These are phyloP conservation scores for Melanogrammus aeglefinus DNA, from an alignment of 2,797 vertebrate species.

Conservation along the genomic window DNA sequence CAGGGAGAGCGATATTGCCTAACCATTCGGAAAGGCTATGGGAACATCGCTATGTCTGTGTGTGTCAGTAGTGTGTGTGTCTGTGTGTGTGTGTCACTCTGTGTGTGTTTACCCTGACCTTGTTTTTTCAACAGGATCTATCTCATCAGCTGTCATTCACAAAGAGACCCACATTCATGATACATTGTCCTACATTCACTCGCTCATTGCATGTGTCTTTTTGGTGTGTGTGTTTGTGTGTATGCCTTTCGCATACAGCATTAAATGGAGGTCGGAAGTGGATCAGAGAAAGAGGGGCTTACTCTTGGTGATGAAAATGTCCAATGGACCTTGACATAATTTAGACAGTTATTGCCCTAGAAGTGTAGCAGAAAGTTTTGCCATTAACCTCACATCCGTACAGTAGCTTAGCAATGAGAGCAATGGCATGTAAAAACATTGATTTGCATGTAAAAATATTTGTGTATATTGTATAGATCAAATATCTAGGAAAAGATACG, in stretches of 20 bases:
- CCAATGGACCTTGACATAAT: neutral
- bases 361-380: neutral
- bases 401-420: neutral
- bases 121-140: conserved; percentile 46
- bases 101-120: conserved; percentile 35
- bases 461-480: neutral
- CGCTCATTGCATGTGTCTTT: neutral
- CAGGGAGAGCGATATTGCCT: conserved; percentile 62
- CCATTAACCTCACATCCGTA: neutral
- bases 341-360: neutral
- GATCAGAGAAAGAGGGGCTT: neutral
- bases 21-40: conserved; percentile 80
- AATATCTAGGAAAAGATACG: neutral
- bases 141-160: conserved; percentile 48
- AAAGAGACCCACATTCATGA: conserved; percentile 17
- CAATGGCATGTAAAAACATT: neutral
- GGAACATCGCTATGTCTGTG: conserved; percentile 59
- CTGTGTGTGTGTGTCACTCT: conserved; percentile 19
- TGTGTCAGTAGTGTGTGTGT: conserved; percentile 29
- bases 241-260: neutral
- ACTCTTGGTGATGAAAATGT: neutral
- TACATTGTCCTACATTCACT: conserved; percentile 28
- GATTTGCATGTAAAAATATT: neutral
- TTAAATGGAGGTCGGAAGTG: neutral
- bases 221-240: neutral